Evolutionary conservation across 2,888 invertebrate genomes (phyloP), one percentile per base, ranked within the genome.

Genomic region (Criorhina ranunculi): DNA sequence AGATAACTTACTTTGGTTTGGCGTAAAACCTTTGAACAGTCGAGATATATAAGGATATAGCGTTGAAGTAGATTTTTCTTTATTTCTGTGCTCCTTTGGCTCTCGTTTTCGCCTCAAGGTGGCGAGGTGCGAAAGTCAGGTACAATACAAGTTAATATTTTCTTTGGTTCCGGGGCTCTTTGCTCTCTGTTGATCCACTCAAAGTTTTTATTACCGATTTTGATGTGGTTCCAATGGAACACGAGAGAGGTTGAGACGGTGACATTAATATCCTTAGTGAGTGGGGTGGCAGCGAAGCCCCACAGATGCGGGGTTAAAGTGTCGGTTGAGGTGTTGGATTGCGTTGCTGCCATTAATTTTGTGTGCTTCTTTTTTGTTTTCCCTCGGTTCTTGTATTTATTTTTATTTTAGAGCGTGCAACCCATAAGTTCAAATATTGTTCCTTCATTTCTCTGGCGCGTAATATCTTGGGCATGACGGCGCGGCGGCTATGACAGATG

Each of bases 91-190:
- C 15, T n/a, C 24, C 9, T 40, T 12, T 19, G 9, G 29, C 53
- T 19, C 29, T 79, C 11, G 12, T 64, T 49, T 40, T 4, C 9
- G 44, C 46, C 51, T 51, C 24, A 29, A 75, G 53, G 35, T 37
- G 35, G 29, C 7, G 44, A 66, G 70, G 80, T 55, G 72, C n/a
- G 44, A 67, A 76, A 75, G 83, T 79, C 53, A 76, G 75, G 59
- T 66, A 55, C 70, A 76, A 80, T 70, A 85, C 75, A 76, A 85
- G 85, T 80, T 85, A 85, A 80, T 85, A 85, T 83, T 80, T 85
- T 70, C 85, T 60, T 80, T 76, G 40, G 80, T 75, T 80, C 46
- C 62, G 60, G 53, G 73, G 73, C 53, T 66, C 72, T 67, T 67
- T 80, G 55, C 75, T 55, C 44, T 49, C 29, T 73, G 67, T 78